phyloP scores from a whole-genome alignment of 2,113 vertebrate species.

The Grammomys dolichurus region DNA sequence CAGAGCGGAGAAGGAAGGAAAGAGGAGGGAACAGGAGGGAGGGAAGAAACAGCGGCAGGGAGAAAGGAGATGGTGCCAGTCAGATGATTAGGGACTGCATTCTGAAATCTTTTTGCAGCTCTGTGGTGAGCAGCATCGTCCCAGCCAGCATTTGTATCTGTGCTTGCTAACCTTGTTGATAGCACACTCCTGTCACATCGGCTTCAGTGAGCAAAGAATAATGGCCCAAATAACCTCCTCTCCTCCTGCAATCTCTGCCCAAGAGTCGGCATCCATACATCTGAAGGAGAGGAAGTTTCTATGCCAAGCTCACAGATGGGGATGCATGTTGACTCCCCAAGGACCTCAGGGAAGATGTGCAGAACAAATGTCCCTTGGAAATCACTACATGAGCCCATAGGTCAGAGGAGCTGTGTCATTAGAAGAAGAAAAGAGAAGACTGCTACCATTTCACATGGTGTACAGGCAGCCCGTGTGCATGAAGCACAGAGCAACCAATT shows the following conservation, averaged over 20 bases:
- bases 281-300: neutral
- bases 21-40: fast-evolving
- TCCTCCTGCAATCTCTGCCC: constrained; percentile 15
- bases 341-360: neutral
- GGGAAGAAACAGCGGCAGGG: fast-evolving
- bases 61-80: neutral
- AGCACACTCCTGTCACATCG: neutral
- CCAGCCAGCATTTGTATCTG: constrained; percentile 36
- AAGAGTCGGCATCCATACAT: constrained; percentile 16
- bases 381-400: neutral
- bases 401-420: neutral
- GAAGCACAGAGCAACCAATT: constrained; percentile 21
- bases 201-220: constrained; percentile 42
- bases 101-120: constrained; percentile 58
- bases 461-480: neutral
- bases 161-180: constrained; percentile 58
- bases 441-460: neutral
- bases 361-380: constrained; percentile 41
- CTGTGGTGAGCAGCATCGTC: constrained; percentile 14
- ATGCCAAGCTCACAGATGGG: constrained; percentile 15
- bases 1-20: neutral
- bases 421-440: constrained; percentile 57
- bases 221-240: neutral
- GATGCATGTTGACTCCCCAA: constrained; percentile 34
- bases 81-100: neutral